phyloP scores from a whole-genome alignment of 2,888 invertebrate species.

The Parnassius apollo region DNA sequence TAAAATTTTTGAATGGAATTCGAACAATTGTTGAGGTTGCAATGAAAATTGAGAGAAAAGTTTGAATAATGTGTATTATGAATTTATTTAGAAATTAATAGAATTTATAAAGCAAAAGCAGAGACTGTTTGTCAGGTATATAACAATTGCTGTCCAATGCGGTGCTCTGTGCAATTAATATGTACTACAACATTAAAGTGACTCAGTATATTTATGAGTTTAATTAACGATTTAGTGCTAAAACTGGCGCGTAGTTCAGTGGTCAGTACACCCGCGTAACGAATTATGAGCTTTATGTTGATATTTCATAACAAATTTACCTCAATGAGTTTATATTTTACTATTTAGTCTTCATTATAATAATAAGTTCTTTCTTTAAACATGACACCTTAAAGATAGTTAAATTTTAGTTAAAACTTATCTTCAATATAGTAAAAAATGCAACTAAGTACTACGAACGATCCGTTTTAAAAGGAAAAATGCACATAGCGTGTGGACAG shows the following conservation, averaged over 20 bases:
- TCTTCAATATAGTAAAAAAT: no score
- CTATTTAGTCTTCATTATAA: no score
- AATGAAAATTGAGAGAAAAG: no score
- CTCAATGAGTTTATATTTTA: no score
- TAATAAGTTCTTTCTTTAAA: no score
- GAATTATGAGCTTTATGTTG: not conserved
- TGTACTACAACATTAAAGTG: constrained; percentile 32
- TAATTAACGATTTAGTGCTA: constrained; percentile 32
- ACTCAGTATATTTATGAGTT: constrained; percentile 36
- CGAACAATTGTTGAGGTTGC: no score
- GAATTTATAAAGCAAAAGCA: constrained; percentile 15
- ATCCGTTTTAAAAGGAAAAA: not conserved
- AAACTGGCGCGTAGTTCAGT: not conserved
- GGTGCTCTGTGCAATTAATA: constrained; percentile 32
- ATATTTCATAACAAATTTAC: no score
- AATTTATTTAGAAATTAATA: constrained; percentile 17
- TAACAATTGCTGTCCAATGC: constrained; percentile 21
- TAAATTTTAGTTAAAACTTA: no score
- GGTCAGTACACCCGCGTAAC: not conserved
- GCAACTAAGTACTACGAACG: no score
- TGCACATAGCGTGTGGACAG: not conserved
- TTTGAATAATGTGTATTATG: no score
- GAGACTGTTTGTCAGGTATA: constrained; percentile 19
- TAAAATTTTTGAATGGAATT: no score
- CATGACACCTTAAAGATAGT: no score